Base-by-base conservation (phyloP, 1,140 invertebrate species). In the Caenorhabditis brenneri region DNA sequence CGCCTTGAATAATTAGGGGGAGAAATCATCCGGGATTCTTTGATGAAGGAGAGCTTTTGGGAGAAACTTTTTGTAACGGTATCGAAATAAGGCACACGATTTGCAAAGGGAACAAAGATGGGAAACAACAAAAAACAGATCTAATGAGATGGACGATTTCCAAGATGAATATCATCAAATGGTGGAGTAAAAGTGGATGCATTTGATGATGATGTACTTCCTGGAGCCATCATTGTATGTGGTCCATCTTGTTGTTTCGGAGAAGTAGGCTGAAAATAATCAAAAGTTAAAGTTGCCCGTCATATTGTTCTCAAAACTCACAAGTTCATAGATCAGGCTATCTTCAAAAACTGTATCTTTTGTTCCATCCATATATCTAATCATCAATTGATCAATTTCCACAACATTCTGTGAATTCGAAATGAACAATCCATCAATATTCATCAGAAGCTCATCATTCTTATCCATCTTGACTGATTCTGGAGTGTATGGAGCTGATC, bases 151-250 rank as follows among this genome's bases (percentile, higher is more conserved):
- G 65, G 65, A 10, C 65, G 65, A n/a, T 74, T 74, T 74, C 65
- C 65, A n/a, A 74, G 65, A 42, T 74, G 65, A 42, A 74, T 74
- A 42, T 74, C 65, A 74, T 74, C 65, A n/a, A 74, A 74, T 42
- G 65, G 65, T 1, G 65, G 65, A 36, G 65, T 74, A 24, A 74
- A 74, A 24, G 65, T 74, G 0, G 65, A 74, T 2, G 27, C 65
- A 46, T 31, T 74, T 10, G 65, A 74, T 10, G 65, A 74, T 10
- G 65, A 39, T 9, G 65, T 74, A 36, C 65, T 74, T 74, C 65
- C 65, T 27, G 65, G 65, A 42, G 65, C 65, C 36, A 74, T 15
- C 33, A 74, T 19, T 9, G 65, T 74, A 12, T 74, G 65, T 4
- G 65, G 5, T 7, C 36, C 36, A 4, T 74, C 65, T n/a, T n/a